Base-by-base conservation (phyloP, 2,113 vertebrate genomes). In the Pogona vitticeps region DNA sequence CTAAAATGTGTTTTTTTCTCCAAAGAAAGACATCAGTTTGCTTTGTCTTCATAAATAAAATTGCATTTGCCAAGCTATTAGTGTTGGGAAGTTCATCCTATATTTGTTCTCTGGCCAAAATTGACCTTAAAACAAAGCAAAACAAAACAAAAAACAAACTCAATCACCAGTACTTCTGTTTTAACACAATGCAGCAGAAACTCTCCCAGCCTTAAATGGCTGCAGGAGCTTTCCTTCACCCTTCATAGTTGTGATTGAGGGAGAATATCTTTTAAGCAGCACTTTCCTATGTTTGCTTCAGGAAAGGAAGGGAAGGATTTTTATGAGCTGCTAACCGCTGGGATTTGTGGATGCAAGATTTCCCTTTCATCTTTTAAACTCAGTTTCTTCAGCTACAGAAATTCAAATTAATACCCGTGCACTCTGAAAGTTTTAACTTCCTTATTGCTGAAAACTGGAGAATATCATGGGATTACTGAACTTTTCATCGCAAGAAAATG, bases 241-340 rank as follows among this genome's bases (percentile, higher is more conserved):
- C 21, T 67, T 28, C 20, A n/a, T 81, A 78, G 42, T 80, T 61
- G n/a, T 85, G 88, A 82, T 83, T 73, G 56, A 61, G 61, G 71
- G 78, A 73, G 91, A 82, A 8, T 58, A 10, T 28, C 58, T 92
- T 84, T 88, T 93, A 87, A 91, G 91, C 78, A 84, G 38, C 59
- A 59, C 2, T 86, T 90, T 89, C 85, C 80, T 84, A 2, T 78
- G 89, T 13, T 76, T 90, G 31, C 77, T 90, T 92, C 88, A 85
- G 87, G 38, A 17, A 67, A 73, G 40, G n/a, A 79, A 84, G 23
- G 20, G 21, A 82, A 87, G 14, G 70, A 65, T n/a, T 91, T 76
- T 91, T 76, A 87, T 88, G 80, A 90, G 75, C 40, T 80, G 70
- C 80, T 88, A 91, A 79, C 61, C 76, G 28, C 0, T 3, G 59